Evolutionary conservation across 1,140 invertebrate genomes (phyloP), one percentile per base, ranked within the genome.

Genomic region (Anastrepha ludens): DNA sequence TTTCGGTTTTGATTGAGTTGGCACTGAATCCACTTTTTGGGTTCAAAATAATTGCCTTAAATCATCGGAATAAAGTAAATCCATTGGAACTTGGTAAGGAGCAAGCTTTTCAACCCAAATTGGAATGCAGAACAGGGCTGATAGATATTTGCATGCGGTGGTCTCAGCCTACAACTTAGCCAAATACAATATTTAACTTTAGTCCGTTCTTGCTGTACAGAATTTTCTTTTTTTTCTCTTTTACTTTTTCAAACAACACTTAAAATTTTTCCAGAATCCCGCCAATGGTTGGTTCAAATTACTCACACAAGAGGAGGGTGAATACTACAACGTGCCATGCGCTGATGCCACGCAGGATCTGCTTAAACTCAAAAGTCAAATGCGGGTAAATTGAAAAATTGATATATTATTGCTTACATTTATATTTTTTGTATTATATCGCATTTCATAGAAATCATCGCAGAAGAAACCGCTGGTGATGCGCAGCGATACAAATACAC

Each of bases 241-340:
- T 29, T 87, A n/a, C 7, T 64, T 17, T 64, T 3, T 78, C 55
- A 29, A 29, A 29, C 29, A 29, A 29, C 29, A 29, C 29, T 29
- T 29, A 29, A 29, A 29, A 29, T 29, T 1, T 29, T 17, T 58
- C 3, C 86, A 91, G 92, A 96, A 97, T 3, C 96, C 98, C 0
- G 97, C 97, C 3, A 97, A 97, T 86, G 98, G 98, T 17, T 99
- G 99, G 99, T 99, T 98, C 94, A 99, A 99, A 93, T 95, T 99
- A 11, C 95, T 99, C 47, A 99, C 98, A 86, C 96, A 98, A 92
- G 99, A 99, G 92, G 99, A 99, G 94, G 99, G 99, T 20, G 99
- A 99, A 93, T 99, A 98, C 94, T 99, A 99, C 94, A 99, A 99
- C 93, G 98, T 99, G 60, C 98, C 98, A 65, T 98, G 98, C 88